A percentile compares a stretch with the other conserved stretches of the same genome.
Conservation (phyloP, 2,888 invertebrate genomes). For the Calephelis perditalis region DNA sequence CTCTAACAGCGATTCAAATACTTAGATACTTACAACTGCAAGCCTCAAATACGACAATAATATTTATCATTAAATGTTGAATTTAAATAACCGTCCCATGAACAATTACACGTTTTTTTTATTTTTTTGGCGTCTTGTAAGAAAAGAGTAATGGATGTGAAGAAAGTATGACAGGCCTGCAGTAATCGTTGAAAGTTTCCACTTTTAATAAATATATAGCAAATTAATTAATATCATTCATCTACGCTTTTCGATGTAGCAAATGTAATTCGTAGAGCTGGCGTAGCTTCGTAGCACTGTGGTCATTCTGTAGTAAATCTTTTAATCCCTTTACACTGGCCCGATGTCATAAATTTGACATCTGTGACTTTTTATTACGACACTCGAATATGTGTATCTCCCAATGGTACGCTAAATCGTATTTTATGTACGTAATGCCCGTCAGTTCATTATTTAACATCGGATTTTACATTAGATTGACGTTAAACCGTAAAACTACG, state of each 20-base stretch:
- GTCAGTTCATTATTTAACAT: slow-evolving; percentile 72
- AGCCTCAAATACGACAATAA: no score
- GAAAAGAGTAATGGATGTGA: no score
- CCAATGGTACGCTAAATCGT: slow-evolving; percentile 74
- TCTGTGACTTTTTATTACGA: slow-evolving; percentile 77
- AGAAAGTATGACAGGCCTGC: no score
- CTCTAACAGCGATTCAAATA: no score
- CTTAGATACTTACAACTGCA: no score
- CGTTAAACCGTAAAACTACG: slow-evolving; percentile 35
- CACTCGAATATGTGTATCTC: slow-evolving; percentile 73
- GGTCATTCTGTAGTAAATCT: slow-evolving; percentile 63
- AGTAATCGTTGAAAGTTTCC: no score
- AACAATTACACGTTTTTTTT: no score
- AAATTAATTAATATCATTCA: no score
- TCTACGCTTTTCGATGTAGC: not conserved
- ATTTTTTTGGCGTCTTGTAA: no score
- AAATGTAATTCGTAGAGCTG: slow-evolving; percentile 20
- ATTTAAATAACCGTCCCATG: no score
- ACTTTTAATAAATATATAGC: no score
- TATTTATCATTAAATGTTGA: no score
- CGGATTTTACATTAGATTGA: slow-evolving; percentile 64
- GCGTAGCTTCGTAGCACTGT: slow-evolving; percentile 9
- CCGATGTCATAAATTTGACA: slow-evolving; percentile 76
- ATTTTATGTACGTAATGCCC: slow-evolving; percentile 64
- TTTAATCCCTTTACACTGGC: slow-evolving; percentile 77